Percentiles rank a stretch among this genome's conserved stretches.
phyloP scores from a whole-genome alignment of 2,888 invertebrate species.

The Tribolium freemani region DNA sequence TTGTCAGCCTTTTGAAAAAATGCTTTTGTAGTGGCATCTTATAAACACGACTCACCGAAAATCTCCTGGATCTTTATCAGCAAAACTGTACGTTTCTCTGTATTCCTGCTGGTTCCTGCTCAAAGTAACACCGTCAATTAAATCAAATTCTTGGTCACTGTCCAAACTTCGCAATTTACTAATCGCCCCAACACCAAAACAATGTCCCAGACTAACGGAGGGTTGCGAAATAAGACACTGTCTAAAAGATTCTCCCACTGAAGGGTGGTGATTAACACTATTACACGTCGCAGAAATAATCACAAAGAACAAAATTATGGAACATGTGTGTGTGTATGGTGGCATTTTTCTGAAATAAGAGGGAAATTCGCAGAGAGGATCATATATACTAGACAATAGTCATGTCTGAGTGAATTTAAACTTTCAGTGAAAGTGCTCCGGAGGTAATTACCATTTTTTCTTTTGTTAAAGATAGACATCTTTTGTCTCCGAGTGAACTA shows the following conservation, averaged over 20 bases:
- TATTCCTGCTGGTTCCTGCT: constrained; percentile 75
- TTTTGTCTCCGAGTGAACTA: constrained; percentile 46
- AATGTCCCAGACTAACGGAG: constrained; percentile 71
- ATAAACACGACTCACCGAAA: constrained; percentile 71
- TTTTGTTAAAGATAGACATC: constrained; percentile 43
- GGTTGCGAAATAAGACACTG: constrained; percentile 69
- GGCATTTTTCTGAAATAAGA: constrained; percentile 53
- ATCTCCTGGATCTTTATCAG: constrained; percentile 82
- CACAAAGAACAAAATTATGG: constrained; percentile 36
- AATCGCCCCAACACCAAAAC: constrained; percentile 80
- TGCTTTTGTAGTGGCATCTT: too few species aligned
- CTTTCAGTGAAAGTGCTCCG: constrained; percentile 59
- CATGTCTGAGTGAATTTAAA: constrained; percentile 56
- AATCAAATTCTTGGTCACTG: constrained; percentile 76
- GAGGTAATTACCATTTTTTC: constrained; percentile 49
- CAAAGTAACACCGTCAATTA: constrained; percentile 76
- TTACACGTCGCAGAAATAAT: constrained; percentile 36
- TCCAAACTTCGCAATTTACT: constrained; percentile 77
- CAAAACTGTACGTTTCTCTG: constrained; percentile 76
- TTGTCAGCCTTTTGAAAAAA: too few species aligned
- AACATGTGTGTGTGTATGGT: constrained; percentile 1
- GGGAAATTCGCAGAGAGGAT: constrained; percentile 49
- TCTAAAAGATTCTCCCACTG: constrained; percentile 58
- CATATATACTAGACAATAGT: constrained; percentile 55
- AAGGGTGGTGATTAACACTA: constrained; percentile 38